Percentiles rank a stretch among this genome's conserved stretches.
These are phyloP conservation scores for Macropis europaea DNA, from an alignment of 2,888 invertebrate genomes.

Conservation along the genomic window DNA sequence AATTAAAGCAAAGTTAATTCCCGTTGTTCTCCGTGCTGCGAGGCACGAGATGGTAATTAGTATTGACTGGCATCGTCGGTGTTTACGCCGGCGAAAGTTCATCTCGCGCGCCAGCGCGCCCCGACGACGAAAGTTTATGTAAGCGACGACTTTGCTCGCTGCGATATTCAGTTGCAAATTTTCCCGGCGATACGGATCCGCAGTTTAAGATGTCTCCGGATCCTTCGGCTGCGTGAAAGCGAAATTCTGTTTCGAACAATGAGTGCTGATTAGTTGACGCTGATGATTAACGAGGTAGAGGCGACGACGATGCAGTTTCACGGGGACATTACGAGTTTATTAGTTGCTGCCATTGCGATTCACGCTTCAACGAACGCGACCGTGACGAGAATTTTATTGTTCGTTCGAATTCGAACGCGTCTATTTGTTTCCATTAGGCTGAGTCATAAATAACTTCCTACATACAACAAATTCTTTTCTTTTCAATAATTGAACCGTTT, in stretches of 20 bases:
- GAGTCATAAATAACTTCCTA: too few relatives aligned
- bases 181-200: conserved; percentile 20
- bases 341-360: background rate
- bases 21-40: conserved; percentile 53
- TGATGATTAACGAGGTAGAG: background rate
- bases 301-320: background rate
- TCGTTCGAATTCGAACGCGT: too few relatives aligned
- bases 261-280: conserved; percentile 18
- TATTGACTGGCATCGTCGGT: conserved; percentile 60
- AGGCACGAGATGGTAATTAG: conserved; percentile 63
- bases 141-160: conserved; percentile 16
- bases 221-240: background rate
- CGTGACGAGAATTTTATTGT: too few relatives aligned
- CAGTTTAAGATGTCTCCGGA: conserved; percentile 1
- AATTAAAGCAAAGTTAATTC: conserved; percentile 68
- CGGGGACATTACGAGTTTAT: background rate
- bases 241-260: conserved; percentile 11
- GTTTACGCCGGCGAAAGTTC: conserved; percentile 54
- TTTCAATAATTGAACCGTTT: too few relatives aligned
- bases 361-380: background rate
- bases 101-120: too few relatives aligned
- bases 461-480: too few relatives aligned
- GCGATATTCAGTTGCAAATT: conserved; percentile 54
- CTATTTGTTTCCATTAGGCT: too few relatives aligned
- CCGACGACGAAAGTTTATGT: conserved; percentile 30